A percentile compares a stretch with the other conserved stretches of the same genome.
Evolutionary conservation across 1,140 invertebrate species (phyloP).

Genomic region (Penaeus indicus): DNA sequence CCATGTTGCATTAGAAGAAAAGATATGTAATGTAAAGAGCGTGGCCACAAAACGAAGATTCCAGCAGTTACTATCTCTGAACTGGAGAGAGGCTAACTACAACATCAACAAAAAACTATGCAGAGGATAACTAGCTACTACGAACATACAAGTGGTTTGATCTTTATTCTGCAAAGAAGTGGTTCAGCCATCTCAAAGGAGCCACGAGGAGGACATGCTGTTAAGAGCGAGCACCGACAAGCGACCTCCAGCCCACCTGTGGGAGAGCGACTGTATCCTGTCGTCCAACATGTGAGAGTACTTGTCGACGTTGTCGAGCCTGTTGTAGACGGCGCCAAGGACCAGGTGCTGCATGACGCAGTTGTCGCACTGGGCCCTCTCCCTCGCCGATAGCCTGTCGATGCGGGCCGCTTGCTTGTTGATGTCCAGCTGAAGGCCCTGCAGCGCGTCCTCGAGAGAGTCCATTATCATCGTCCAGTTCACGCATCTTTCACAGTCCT

Average conservation of each 20-base stretch:
- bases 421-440: constrained; percentile 36
- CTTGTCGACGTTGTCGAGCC: constrained; percentile 45
- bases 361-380: constrained; percentile 37
- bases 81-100: too few relatives aligned
- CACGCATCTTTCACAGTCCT: constrained; percentile 38
- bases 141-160: too few relatives aligned
- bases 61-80: too few relatives aligned
- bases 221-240: background rate
- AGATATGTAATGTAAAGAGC: too few relatives aligned
- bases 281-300: constrained; percentile 40
- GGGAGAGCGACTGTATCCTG: constrained; percentile 45
- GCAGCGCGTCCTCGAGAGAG: constrained; percentile 19
- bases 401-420: constrained; percentile 34
- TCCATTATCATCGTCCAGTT: constrained; percentile 27
- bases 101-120: too few relatives aligned
- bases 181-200: too few relatives aligned
- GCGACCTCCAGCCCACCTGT: constrained; percentile 33
- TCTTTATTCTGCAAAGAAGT: too few relatives aligned
- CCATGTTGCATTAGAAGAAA: too few relatives aligned
- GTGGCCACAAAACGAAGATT: too few relatives aligned
- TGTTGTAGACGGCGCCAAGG: constrained; percentile 4
- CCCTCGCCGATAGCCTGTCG: background rate
- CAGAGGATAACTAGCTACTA: too few relatives aligned
- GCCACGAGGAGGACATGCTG: too few relatives aligned
- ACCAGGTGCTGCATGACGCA: constrained; percentile 47